Base-by-base conservation (phyloP, 64 coral and sea anemone genomes). In the Stylophora pistillata region DNA sequence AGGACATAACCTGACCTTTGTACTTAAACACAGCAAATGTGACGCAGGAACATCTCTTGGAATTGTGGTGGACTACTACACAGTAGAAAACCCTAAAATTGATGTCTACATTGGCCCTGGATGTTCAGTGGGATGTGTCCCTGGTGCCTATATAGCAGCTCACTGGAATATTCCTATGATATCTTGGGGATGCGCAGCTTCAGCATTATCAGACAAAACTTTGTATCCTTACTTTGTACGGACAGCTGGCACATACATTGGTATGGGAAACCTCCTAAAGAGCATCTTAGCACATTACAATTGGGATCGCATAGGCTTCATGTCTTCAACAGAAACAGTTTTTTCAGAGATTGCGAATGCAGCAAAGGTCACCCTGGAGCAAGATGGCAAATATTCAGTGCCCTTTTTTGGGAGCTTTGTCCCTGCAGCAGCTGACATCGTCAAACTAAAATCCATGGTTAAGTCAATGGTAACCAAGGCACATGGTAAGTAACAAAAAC, bases 61-160 rank as follows among this genome's bases (percentile, higher is more conserved):
- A 53, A 58, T 79, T 52, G 56, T 96, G 58, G 61, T 81, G 2
- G 87, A 96, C 74, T 90, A 65, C 21, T 89, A 89, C 53, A 27
- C 41, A 68, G 27, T 33, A 33, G 81, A 80, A 73, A 52, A 72
- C 30, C 88, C 93, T 20, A 52, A 52, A 66, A 87, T 93, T 54
- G 87, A 93, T 52, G 95, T 81, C 20, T 93, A 59, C 63, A 96
- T 96, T 59, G 95, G 95, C 53, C 91, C 95, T 20, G 95, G 91
- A 31, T 96, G 95, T 76, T 96, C 95, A 2, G 58, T 87, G 10
- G 91, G 25, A 54, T 96, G 95, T 56, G 15, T 78, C 13, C 88
- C 95, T 74, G 87, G 74, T 13, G 95, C 87, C 6, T 84, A 86
- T 11, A 72, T 96, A 52, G 95, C 88, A 70, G 81, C 56, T 28